Evolutionary conservation across 2,797 vertebrate genomes (phyloP), one percentile per base, ranked within the genome.

Genomic region (Fratercula arctica): DNA sequence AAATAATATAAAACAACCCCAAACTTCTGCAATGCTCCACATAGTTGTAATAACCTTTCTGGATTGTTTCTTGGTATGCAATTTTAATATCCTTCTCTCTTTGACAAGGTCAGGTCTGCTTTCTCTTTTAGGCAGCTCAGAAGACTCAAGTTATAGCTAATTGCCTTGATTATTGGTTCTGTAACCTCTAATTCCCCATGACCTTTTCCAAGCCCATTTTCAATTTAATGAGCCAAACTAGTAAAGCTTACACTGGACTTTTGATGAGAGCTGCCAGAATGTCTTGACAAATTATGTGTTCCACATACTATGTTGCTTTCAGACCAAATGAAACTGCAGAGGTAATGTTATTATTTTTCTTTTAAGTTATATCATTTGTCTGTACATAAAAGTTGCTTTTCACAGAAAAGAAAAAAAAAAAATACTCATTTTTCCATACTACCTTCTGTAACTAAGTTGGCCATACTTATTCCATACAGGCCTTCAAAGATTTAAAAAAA

Each of bases 141-240:
- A 91, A 95, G 60, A 91, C 56, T 94, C 78, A 96, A 96, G 92
- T 83, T 91, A 89, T 80, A 96, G 57, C 66, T 98, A 98, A 98
- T 97, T 97, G 89, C 93, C 95, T 96, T 97, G 96, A 97, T 97
- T 97, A 95, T 95, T 94, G 95, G 48, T 95, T 97, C 94, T 90
- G 81, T 93, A 96, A 97, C 85, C 95, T 97, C 68, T 96, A 96
- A 97, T 96, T 96, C 91, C 43, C 48, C 24, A 46, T 92, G 92
- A 96, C 96, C 91, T 97, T 97, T 96, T 94, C 54, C 41, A 90
- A 96, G 64, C 89, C 88, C 46, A 90, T 95, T 97, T 97, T 96
- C 68, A 92, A 84, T 93, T 97, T 97, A 97, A 97, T 97, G 87
- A 97, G 83, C 74, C 80, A 90, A 96, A 90, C 74, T 82, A 95